Evolutionary conservation across 2,888 invertebrate species (phyloP), one percentile per base, ranked within the genome.

Genomic region (Drosophila fungiperda): DNA sequence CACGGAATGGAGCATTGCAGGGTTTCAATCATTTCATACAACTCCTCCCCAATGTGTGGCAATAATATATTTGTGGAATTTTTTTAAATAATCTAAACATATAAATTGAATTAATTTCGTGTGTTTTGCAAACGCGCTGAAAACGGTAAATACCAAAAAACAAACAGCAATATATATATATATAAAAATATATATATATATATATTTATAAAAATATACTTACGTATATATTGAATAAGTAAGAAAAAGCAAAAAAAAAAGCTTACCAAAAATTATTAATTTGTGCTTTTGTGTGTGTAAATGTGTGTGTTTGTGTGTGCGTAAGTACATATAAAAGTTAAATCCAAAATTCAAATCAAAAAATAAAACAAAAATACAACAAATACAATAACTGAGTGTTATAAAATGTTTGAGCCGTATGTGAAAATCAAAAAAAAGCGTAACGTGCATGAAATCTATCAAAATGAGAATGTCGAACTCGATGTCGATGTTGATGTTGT

Each of bases 361-460:
- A 20, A 38, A 32, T 12, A n/a, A 7, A 53, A 59, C 49, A 32
- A 17, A 45, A 54, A 49, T 32, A 40, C 42, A 63, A 63, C 20
- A 52, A 45, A 3, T 33, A 40, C 29, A 57, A 45, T n/a, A 55
- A 38, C 2, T 12, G n/a, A 78, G 76, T 82, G 74, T 73, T 79
- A 79, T 88, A 92, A 92, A 93, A 93, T 93, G 93, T 93, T 93
- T 87, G 92, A 93, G 89, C 92, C 93, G 75, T 92, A 91, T 92
- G 93, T 93, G 88, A 93, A 93, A 91, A 93, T 92, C 11, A 93
- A 93, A 87, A 93, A 93, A 92, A 93, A 93, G 90, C 88, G 84
- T 75, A 90, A 80, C 75, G 73, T 86, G 68, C 82, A 87, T 73
- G 87, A 90, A 89, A 87, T 84, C 59, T 87, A 90, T 87, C 87